A percentile compares a stretch with the other conserved stretches of the same genome.
These are phyloP conservation scores for Grantiella picta DNA, from an alignment of 2,113 vertebrate genomes.

Conservation along the genomic window DNA sequence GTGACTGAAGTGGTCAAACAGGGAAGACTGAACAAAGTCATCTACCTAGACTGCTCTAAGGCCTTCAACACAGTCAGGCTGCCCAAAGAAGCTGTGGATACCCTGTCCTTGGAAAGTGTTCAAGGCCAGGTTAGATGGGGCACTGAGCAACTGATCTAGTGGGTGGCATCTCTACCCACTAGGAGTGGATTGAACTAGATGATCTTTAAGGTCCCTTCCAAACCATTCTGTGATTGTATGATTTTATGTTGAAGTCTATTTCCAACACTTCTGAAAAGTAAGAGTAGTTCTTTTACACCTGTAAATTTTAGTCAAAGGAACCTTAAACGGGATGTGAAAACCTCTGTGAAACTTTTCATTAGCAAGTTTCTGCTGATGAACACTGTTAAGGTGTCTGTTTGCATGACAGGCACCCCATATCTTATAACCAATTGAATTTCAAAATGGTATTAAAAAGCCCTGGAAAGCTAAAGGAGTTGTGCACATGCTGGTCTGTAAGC, in stretches of 20 bases:
- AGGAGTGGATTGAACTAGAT: neutral
- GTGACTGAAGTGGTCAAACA: neutral
- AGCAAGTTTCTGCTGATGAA: neutral
- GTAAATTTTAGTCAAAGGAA: neutral
- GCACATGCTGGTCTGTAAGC: neutral
- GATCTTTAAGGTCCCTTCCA: neutral
- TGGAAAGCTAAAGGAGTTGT: neutral
- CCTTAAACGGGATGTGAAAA: conserved; percentile 29
- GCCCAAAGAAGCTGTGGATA: neutral
- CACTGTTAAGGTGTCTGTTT: conserved; percentile 40
- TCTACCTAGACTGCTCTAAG: neutral
- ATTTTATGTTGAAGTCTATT: neutral
- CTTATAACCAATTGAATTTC: conserved; percentile 48
- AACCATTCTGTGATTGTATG: neutral
- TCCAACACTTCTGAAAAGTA: neutral
- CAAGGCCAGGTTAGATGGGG: neutral
- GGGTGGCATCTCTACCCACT: neutral
- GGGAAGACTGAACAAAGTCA: neutral
- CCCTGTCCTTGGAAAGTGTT: neutral
- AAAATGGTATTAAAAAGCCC: neutral
- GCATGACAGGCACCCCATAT: conserved; percentile 36
- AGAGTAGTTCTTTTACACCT: neutral
- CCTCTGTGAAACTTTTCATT: neutral
- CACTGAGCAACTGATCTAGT: neutral
- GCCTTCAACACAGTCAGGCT: neutral